Conservation (phyloP, 2,113 vertebrate species). For the Catharus minimus region DNA sequence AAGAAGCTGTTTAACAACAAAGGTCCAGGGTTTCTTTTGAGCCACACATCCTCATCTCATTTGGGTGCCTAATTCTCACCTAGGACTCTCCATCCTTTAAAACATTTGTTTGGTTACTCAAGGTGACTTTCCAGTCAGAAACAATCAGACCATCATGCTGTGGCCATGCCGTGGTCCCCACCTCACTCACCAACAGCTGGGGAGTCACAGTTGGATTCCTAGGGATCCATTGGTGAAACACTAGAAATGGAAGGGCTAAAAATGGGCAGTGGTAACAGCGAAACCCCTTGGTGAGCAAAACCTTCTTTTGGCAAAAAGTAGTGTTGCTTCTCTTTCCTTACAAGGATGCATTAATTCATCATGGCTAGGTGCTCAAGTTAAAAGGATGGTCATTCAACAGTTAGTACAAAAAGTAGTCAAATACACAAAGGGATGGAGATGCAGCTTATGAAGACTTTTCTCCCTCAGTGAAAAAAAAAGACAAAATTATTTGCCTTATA, state of each 20-base stretch:
- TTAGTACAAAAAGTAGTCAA: neutral
- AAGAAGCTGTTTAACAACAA: neutral
- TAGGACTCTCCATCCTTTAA: neutral
- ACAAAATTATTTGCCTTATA: neutral
- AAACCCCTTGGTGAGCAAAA: neutral
- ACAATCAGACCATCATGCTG: neutral
- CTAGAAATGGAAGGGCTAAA: neutral
- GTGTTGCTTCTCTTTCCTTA: neutral
- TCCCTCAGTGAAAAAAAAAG: neutral
- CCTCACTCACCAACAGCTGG: neutral
- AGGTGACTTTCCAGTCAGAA: neutral
- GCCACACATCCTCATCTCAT: neutral
- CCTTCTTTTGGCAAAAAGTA: neutral
- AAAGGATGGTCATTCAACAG: neutral
- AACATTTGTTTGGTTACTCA: neutral
- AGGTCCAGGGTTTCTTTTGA: neutral
- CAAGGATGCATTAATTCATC: neutral
- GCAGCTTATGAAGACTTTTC: neutral
- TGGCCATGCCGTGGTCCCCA: neutral
- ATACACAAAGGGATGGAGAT: neutral
- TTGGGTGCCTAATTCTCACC: neutral
- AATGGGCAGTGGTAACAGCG: neutral
- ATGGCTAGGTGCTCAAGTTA: neutral
- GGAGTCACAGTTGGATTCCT: neutral
- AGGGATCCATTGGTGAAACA: fast-evolving